Evolutionary conservation across 2,888 invertebrate species (phyloP).

Genomic region (Ditylenchus weischeri): DNA sequence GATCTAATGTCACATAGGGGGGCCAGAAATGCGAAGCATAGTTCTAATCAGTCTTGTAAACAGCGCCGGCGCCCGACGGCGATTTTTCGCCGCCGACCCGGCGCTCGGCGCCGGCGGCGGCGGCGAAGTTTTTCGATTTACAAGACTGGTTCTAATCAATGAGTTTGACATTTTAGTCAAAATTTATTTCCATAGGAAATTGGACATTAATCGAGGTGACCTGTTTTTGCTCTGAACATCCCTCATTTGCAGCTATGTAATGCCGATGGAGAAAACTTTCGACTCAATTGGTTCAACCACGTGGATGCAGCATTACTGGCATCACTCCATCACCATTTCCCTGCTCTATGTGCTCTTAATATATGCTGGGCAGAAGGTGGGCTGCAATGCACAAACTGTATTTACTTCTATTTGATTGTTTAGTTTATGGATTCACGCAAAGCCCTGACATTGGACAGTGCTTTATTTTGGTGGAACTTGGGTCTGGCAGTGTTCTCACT

Average conservation of each 20-base stretch:
- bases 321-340: conserved; percentile 61
- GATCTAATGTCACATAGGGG: too few species aligned
- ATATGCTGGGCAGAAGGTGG: conserved; percentile 80
- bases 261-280: conserved; percentile 91
- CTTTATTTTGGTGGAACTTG: conserved; percentile 86
- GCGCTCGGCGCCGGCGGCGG: too few species aligned
- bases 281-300: conserved; percentile 78
- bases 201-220: too few species aligned
- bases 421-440: conserved; percentile 81
- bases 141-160: too few species aligned
- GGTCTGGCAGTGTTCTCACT: conserved; percentile 83
- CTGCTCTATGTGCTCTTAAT: conserved; percentile 88
- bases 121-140: too few species aligned
- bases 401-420: conserved; percentile 20
- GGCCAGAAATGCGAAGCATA: too few species aligned
- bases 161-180: too few species aligned
- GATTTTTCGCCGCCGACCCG: too few species aligned
- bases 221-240: too few species aligned
- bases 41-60: too few species aligned
- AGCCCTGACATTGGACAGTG: conserved; percentile 81
- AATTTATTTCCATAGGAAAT: too few species aligned
- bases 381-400: conserved; percentile 2
- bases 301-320: conserved; percentile 86
- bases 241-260: conserved; percentile 67
- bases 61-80: too few species aligned